Base-by-base conservation (phyloP, 2,113 vertebrate genomes). In the Phocoena phocoena region DNA sequence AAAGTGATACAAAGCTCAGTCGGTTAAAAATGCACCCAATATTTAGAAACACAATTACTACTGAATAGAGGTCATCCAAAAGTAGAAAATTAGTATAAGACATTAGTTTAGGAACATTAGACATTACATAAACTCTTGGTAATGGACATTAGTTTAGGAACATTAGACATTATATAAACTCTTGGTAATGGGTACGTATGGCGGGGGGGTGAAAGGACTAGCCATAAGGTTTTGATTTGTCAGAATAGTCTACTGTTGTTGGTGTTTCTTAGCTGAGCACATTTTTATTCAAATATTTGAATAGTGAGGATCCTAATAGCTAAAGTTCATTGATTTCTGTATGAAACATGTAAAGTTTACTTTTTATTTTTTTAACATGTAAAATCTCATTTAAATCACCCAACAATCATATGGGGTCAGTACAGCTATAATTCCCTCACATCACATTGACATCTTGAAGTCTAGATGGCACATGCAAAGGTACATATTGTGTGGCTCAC, bases 211-310 rank as follows among this genome's bases (percentile, higher is more conserved):
- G 23, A 8, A 36, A 21, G 18, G 44, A 63, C 5, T 25, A 89
- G 28, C 25, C 67, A 70, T 33, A 84, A 88, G 11, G 1, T 62
- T 92, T 70, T 65, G 28, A 47, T 13, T 28, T 90, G 36, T 89
- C 73, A 60, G 74, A 95, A 89, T 26, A 38, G 53, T 65, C 28
- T 44, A 12, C 21, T n/a, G 9, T 28, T 92, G 41, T 53, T 55
- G 28, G 28, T 17, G 10, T 88, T 83, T 88, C 84, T 95, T 76
- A 93, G 36, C 25, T 53, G 13, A 55, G 25, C 4, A 36, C 23
- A 26, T 2, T 92, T 90, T 53, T 33, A 68, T 41, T 91, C 74
- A 96, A 96, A 84, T 74, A 94, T 33, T 80, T 60, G 63, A 92
- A 79, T 28, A 68, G 28, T 41, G 50, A 83, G 31, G 83, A 55